Percentiles rank a stretch among this genome's conserved stretches.
Evolutionary conservation across 2,888 invertebrate species (phyloP).

Genomic region (Epistrophella euchroma): DNA sequence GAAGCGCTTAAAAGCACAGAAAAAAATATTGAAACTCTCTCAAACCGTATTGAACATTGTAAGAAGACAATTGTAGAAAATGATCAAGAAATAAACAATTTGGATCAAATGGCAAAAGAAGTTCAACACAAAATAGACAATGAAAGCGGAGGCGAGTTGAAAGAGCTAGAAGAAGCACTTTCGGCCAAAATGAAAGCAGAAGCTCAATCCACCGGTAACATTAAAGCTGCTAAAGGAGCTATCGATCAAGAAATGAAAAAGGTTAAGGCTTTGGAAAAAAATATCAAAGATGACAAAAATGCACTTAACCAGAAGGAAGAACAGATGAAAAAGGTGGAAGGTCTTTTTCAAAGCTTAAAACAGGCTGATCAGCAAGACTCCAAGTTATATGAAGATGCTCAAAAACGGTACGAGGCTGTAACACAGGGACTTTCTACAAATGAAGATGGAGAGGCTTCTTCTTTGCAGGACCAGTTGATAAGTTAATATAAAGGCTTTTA

Average conservation of each 20-base stretch:
- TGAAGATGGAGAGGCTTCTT: constrained; percentile 91
- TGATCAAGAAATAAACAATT: constrained; percentile 84
- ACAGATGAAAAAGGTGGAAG: constrained; percentile 86
- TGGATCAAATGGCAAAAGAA: constrained; percentile 86
- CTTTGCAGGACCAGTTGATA: constrained; percentile 95
- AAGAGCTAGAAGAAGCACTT: constrained; percentile 87
- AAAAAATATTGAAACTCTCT: constrained; percentile 85
- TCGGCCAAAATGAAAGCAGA: constrained; percentile 88
- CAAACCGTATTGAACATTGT: constrained; percentile 86
- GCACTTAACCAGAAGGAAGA: constrained; percentile 86
- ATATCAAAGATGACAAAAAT: constrained; percentile 88
- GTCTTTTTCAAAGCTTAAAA: constrained; percentile 88
- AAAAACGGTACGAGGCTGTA: constrained; percentile 92
- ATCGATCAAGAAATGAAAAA: constrained; percentile 89
- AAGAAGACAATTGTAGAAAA: constrained; percentile 85
- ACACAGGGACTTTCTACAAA: constrained; percentile 92
- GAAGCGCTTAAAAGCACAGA: constrained; percentile 85
- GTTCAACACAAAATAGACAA: constrained; percentile 88
- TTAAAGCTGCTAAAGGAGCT: constrained; percentile 87
- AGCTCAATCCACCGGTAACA: constrained; percentile 87
- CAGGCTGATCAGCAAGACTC: constrained; percentile 88
- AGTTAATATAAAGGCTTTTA: constrained; percentile 84
- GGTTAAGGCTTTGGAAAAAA: constrained; percentile 87
- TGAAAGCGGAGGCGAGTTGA: constrained; percentile 88
- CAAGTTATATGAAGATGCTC: constrained; percentile 89